phyloP scores from a whole-genome alignment of 2,797 vertebrate species.

The Eremophila alpestris region DNA sequence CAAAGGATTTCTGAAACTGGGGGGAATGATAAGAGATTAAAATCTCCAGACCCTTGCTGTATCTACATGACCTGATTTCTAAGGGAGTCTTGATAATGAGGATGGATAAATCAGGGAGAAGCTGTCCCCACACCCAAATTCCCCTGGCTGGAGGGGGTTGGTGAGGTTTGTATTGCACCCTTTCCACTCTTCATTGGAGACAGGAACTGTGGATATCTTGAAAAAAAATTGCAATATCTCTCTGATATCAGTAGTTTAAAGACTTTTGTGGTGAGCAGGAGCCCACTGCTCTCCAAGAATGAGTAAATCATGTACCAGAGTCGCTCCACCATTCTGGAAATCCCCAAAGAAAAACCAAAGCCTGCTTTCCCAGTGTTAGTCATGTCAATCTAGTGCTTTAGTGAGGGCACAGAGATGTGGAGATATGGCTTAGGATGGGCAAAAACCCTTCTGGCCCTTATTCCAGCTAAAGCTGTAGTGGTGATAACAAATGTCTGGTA shows the following conservation, averaged over 20 bases:
- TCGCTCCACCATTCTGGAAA: not conserved
- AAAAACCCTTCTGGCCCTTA: not conserved
- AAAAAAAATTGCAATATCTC: not conserved
- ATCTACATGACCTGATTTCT: not conserved
- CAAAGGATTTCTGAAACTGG: not conserved
- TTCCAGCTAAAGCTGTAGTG: not conserved
- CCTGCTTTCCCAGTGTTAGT: not conserved
- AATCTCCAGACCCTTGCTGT: not conserved
- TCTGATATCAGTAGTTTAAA: not conserved
- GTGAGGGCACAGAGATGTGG: not conserved
- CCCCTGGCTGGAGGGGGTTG: not conserved
- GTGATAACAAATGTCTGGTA: not conserved
- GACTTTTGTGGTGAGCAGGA: not conserved
- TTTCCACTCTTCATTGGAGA: not conserved
- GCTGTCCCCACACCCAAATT: not conserved
- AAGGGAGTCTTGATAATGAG: not conserved
- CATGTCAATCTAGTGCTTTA: not conserved
- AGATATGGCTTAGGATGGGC: not conserved
- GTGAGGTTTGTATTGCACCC: not conserved
- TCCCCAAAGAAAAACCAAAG: slow-evolving; percentile 34
- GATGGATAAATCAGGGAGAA: not conserved
- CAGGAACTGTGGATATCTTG: not conserved
- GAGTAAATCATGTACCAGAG: not conserved
- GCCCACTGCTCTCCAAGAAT: not conserved
- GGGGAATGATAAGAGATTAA: not conserved